phyloP scores from a whole-genome alignment of 2,797 vertebrate species.

The Sebastes vulpes region DNA sequence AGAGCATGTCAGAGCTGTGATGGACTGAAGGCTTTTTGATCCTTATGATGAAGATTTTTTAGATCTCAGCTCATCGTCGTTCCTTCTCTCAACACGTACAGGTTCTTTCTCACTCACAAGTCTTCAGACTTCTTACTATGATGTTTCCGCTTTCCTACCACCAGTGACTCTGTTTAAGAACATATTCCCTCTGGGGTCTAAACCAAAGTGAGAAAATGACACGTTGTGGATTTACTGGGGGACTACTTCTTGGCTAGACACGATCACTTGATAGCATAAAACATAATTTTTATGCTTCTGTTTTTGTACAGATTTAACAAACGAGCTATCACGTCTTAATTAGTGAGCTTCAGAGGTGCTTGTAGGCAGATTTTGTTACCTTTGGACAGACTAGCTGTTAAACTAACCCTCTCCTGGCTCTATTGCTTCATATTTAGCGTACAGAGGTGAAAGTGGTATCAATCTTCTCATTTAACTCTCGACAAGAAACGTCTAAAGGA shows the following conservation, averaged over 20 bases:
- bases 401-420: neutral
- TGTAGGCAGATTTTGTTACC: neutral
- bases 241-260: too few relatives aligned
- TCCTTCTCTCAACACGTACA: neutral
- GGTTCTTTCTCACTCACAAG: neutral
- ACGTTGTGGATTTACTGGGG: too few relatives aligned
- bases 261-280: accelerated
- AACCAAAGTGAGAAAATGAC: too few relatives aligned
- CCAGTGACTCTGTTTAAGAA: neutral
- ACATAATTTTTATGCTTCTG: too few relatives aligned
- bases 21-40: slow-evolving; percentile 15
- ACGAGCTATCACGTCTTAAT: too few relatives aligned
- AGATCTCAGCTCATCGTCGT: slow-evolving; percentile 10
- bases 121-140: neutral
- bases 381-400: neutral
- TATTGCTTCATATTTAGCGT: neutral
- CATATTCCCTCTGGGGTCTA: neutral
- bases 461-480: neutral
- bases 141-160: neutral
- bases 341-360: neutral
- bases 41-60: neutral
- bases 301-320: too few relatives aligned
- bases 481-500: neutral
- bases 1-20: neutral
- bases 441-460: neutral